Base-by-base conservation (phyloP, 2,888 invertebrate genomes). In the Dorcus parallelipipedus region DNA sequence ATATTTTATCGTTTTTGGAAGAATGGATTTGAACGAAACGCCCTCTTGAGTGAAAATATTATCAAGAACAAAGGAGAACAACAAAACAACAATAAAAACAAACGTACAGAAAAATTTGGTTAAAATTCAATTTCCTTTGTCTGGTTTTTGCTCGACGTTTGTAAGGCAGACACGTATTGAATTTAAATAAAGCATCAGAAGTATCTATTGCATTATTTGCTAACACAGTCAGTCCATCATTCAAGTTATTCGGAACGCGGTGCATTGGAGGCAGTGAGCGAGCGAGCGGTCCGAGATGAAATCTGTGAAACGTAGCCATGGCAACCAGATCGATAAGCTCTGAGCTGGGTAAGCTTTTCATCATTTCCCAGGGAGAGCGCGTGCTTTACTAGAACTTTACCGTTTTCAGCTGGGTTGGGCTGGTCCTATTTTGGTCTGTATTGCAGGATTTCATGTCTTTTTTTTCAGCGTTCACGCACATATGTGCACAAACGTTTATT, bases 251-350 rank as follows among this genome's bases (percentile, higher is more conserved):
- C 45, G 45, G 45, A 45, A 45, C 45, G 45, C 45, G 45, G 23
- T 45, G 45, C 45, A 45, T 45, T 23, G 45, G n/a, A 45, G 20
- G 14, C 45, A 20, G 20, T 33, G 26, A 20, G 45, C 43, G 56
- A 56, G 56, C 38, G 56, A 56, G 51, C 52, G 47, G 47, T 52
- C 48, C 56, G 58, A 58, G 52, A 58, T 53, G 58, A 58, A 58
- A 58, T 58, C 58, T 58, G 58, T 53, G 53, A 58, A 53, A 58
- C 49, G 60, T 60, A 45, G 40, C 56, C 56, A 52, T 57, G 54
- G 54, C 57, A 51, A 60, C 57, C 40, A 41, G 60, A 60, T 60
- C 60, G 60, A 60, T 60, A 60, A 50, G 54, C 50, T 53, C 60
- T 43, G 59, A 48, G 55, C 47, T 53, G 54, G 52, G 54, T 54